Conservation (phyloP, 1,140 invertebrate genomes). For the Gonatopus flavifemur region DNA sequence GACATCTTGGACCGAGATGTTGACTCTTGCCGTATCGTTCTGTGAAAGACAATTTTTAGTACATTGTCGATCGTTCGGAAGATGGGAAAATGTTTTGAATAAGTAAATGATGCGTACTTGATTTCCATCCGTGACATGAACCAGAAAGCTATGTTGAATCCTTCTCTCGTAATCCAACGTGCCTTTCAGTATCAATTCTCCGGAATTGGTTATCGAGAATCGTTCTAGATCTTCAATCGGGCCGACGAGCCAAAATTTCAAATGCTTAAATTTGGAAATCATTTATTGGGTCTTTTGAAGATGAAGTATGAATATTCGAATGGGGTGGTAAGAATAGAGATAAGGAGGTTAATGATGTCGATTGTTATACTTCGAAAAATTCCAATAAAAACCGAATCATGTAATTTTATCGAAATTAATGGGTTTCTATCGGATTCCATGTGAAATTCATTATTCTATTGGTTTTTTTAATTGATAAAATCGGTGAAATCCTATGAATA, state of each 20-base stretch:
- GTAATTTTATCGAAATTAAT: too few species aligned
- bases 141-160: slow-evolving; percentile 72
- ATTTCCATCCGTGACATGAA: slow-evolving; percentile 82
- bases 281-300: too few species aligned
- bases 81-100: not conserved
- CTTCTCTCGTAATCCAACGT: slow-evolving; percentile 80
- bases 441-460: too few species aligned
- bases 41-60: slow-evolving; percentile 51
- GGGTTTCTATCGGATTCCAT: too few species aligned
- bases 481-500: too few species aligned
- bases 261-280: slow-evolving; percentile 52
- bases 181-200: slow-evolving; percentile 77
- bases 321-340: too few species aligned
- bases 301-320: not conserved
- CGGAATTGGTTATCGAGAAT: slow-evolving; percentile 75
- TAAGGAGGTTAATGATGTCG: too few species aligned
- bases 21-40: slow-evolving; percentile 76
- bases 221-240: slow-evolving; percentile 66
- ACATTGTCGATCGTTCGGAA: too few species aligned
- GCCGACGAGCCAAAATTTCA: slow-evolving; percentile 68
- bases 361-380: too few species aligned
- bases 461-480: too few species aligned
- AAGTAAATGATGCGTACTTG: slow-evolving; percentile 61
- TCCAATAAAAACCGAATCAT: too few species aligned
- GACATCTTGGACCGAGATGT: slow-evolving; percentile 81